Conservation (phyloP, 2,888 invertebrate species). For the Electrophaes corylata region DNA sequence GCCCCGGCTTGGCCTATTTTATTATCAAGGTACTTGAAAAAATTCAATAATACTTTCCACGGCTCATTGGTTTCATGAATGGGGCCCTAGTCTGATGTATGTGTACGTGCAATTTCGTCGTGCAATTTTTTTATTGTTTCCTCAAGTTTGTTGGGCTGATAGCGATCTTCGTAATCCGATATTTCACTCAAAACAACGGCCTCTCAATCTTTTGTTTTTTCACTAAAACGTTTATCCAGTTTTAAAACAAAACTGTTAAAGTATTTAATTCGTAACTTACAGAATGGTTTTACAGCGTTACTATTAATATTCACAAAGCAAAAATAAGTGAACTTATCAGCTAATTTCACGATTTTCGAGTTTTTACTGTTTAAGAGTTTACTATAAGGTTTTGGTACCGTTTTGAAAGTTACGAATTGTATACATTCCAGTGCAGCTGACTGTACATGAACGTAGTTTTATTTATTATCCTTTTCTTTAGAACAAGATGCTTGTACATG, state of each 20-base stretch:
- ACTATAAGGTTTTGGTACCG: too few species aligned
- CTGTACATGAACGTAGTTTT: too few species aligned
- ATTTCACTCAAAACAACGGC: constrained; percentile 22
- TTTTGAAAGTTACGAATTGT: too few species aligned
- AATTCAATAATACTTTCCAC: constrained; percentile 69
- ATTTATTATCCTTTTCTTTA: too few species aligned
- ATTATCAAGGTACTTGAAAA: constrained; percentile 65
- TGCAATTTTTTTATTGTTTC: constrained; percentile 58
- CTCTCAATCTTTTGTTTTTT: not conserved
- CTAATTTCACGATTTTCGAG: too few species aligned
- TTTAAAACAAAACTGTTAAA: not conserved
- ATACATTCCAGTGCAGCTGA: too few species aligned
- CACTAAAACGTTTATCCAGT: not conserved
- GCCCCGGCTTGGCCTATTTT: constrained; percentile 59
- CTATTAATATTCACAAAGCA: too few species aligned
- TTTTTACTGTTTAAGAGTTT: too few species aligned
- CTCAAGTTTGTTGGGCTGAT: constrained; percentile 47
- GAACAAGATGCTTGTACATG: constrained; percentile 12
- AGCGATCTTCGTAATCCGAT: constrained; percentile 46
- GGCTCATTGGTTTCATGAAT: constrained; percentile 69
- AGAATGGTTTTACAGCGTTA: too few species aligned
- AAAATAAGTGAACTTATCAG: too few species aligned
- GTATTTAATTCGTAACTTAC: too few species aligned
- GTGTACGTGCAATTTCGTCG: constrained; percentile 47
- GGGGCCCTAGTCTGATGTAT: constrained; percentile 50